Evolutionary conservation across 2,797 vertebrate genomes (phyloP).

Genomic region (Lacerta viridis): DNA sequence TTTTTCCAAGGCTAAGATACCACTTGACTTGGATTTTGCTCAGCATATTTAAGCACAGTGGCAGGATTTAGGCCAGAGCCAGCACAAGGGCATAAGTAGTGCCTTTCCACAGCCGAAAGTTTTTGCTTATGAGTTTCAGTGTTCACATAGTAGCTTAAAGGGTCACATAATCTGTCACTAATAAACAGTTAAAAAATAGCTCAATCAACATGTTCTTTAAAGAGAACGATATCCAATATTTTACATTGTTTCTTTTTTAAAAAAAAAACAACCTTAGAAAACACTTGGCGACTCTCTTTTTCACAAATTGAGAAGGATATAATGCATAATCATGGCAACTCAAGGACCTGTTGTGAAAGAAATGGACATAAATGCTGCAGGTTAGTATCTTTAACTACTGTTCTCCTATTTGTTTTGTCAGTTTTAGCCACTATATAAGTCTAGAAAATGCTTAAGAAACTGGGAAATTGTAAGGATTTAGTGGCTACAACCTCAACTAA

Average conservation of each 20-base stretch:
- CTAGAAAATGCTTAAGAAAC: not conserved
- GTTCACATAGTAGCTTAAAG: not conserved
- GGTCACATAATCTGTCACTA: not conserved
- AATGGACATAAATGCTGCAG: constrained; percentile 83
- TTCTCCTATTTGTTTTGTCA: not conserved
- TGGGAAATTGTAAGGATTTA: not conserved
- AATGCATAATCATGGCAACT: constrained; percentile 81
- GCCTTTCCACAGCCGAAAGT: not conserved
- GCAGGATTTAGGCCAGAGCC: not conserved
- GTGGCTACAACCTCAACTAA: not conserved
- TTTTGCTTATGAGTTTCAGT: not conserved
- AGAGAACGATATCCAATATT: not conserved
- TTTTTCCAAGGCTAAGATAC: not conserved
- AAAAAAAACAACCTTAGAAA: constrained; percentile 69
- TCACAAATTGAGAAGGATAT: constrained; percentile 88
- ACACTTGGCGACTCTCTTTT: constrained; percentile 91
- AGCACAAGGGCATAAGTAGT: not conserved
- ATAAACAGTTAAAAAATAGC: not conserved
- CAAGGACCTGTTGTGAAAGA: constrained; percentile 87
- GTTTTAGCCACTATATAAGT: not conserved
- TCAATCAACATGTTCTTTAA: not conserved
- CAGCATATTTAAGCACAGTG: not conserved
- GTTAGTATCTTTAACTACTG: constrained; percentile 68
- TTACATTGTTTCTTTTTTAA: not conserved
- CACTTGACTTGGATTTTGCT: not conserved